Evolutionary conservation across 2,888 invertebrate species (phyloP).

Genomic region (Phrixothrix hirtus): DNA sequence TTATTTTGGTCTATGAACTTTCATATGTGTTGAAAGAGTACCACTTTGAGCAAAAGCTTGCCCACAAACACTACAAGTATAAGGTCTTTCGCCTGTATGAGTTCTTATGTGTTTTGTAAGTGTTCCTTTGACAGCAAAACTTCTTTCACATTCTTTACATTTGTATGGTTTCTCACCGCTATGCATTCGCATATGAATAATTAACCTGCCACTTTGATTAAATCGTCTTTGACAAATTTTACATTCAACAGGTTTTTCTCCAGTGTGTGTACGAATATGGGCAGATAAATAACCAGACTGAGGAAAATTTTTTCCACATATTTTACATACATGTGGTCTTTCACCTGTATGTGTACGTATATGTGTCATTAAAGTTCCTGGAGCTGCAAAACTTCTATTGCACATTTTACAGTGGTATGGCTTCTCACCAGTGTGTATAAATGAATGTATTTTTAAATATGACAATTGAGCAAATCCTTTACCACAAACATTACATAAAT

Average conservation of each 20-base stretch:
- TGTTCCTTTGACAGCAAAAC: conserved; percentile 47
- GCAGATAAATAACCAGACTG: conserved; percentile 46
- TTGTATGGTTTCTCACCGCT: conserved; percentile 46
- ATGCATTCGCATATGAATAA: conserved; percentile 45
- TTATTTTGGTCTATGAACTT: conserved; percentile 39
- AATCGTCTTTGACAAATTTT: conserved; percentile 41
- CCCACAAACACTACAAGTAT: conserved; percentile 45
- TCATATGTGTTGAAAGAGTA: conserved; percentile 46
- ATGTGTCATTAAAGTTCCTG: conserved; percentile 45
- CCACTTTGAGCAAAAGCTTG: conserved; percentile 46
- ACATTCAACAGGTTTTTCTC: conserved; percentile 46
- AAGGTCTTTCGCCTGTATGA: conserved; percentile 48
- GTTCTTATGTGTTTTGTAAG: conserved; percentile 48
- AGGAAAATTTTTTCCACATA: conserved; percentile 45
- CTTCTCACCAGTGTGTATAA: conserved; percentile 46
- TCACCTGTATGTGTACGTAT: conserved; percentile 43
- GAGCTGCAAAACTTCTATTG: conserved; percentile 44
- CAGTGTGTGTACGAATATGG: conserved; percentile 48
- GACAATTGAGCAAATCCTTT: conserved; percentile 42
- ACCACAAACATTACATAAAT: conserved; percentile 42
- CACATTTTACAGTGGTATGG: conserved; percentile 47
- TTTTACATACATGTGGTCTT: conserved; percentile 42
- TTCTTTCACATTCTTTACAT: conserved; percentile 45
- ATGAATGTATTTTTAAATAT: conserved; percentile 44
- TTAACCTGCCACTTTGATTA: conserved; percentile 45